phyloP scores from a whole-genome alignment of 2,113 vertebrate species.

The Leucopternis melanops region DNA sequence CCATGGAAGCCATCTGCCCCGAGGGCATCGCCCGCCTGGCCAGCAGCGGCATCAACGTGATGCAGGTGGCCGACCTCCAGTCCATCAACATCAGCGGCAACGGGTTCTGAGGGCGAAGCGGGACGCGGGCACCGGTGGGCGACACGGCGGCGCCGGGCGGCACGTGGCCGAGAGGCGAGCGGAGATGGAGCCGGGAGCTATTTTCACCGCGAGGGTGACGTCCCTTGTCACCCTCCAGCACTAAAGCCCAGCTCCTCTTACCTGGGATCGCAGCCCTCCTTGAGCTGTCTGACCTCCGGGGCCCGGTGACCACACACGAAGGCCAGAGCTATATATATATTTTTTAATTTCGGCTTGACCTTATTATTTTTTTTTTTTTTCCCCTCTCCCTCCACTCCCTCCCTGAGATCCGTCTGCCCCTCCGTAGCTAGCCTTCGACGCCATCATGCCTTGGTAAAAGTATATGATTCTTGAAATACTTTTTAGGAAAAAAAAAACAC shows the following conservation, averaged over 20 bases:
- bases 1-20: slow-evolving; percentile 91
- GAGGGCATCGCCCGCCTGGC: slow-evolving; percentile 89
- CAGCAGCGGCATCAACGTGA: slow-evolving; percentile 89
- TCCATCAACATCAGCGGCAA: slow-evolving; percentile 91
- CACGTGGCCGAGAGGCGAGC: slow-evolving; percentile 58
- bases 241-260: not conserved
- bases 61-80: slow-evolving; percentile 91
- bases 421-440: slow-evolving; percentile 40
- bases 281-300: not conserved
- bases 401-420: not conserved
- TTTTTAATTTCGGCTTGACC: slow-evolving; percentile 33
- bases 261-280: not conserved
- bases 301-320: not conserved
- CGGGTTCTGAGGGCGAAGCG: slow-evolving; percentile 77
- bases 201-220: slow-evolving; percentile 18
- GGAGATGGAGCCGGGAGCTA: slow-evolving; percentile 35
- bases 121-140: not conserved
- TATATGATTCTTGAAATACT: slow-evolving; percentile 58
- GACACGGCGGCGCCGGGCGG: slow-evolving; percentile 40
- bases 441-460: slow-evolving; percentile 83
- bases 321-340: slow-evolving; percentile 35
- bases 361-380: not conserved
- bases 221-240: not conserved
- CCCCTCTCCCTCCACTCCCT: not conserved
- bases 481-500: not conserved